A percentile compares a stretch with the other conserved stretches of the same genome.
Evolutionary conservation across 2,113 vertebrate genomes (phyloP).

Genomic region (pig (Sus scrofa)): DNA sequence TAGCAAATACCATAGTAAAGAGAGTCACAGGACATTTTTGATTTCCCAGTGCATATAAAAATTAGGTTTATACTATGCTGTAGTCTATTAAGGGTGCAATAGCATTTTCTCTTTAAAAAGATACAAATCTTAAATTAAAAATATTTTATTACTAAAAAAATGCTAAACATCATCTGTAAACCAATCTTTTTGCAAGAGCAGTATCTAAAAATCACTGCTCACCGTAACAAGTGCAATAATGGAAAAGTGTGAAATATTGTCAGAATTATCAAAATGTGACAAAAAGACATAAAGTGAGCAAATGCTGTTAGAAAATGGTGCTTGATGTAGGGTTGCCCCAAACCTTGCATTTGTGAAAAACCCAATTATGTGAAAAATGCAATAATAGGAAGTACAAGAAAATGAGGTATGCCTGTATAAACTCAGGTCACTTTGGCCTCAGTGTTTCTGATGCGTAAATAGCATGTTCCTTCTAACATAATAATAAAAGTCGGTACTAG

Average conservation of each 20-base stretch:
- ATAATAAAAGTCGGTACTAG: not conserved
- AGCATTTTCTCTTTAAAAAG: not conserved
- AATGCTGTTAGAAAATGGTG: not conserved
- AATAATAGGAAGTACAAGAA: too few species aligned
- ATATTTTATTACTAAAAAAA: not conserved
- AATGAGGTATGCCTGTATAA: not conserved
- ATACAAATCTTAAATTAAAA: not conserved
- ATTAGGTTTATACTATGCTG: not conserved
- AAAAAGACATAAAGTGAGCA: not conserved
- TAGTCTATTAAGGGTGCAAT: not conserved
- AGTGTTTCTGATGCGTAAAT: not conserved
- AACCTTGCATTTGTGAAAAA: too few species aligned
- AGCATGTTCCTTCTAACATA: not conserved
- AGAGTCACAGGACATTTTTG: not conserved
- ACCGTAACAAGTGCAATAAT: not conserved
- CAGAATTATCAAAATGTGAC: not conserved
- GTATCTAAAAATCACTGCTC: not conserved
- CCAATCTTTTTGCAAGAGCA: not conserved
- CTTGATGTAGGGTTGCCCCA: too few species aligned
- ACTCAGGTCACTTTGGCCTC: not conserved
- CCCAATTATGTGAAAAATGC: too few species aligned
- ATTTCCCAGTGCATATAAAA: not conserved
- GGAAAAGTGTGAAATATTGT: not conserved
- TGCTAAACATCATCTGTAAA: not conserved
- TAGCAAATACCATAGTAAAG: not conserved